phyloP scores from a whole-genome alignment of 1,140 invertebrate species.

The Drosophila dunni region DNA sequence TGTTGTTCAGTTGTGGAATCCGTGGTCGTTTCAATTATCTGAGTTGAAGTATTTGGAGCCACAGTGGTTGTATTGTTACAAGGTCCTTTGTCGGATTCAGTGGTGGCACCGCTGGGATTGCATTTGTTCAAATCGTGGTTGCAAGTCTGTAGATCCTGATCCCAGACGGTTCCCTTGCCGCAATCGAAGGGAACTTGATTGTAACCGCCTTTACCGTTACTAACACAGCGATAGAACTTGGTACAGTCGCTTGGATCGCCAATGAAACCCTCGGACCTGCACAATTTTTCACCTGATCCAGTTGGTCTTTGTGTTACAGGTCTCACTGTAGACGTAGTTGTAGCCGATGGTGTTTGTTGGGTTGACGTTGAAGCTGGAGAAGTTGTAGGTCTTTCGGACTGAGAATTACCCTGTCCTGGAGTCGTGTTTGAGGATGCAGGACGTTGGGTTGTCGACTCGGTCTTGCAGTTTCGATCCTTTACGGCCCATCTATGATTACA shows the following conservation, averaged over 20 bases:
- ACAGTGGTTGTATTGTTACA: slow-evolving; percentile 45
- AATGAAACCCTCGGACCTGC: slow-evolving; percentile 63
- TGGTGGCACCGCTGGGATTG: slow-evolving; percentile 38
- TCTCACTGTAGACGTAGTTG: neutral
- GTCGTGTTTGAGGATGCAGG: slow-evolving; percentile 15
- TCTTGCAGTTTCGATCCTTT: slow-evolving; percentile 58
- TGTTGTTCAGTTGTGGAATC: slow-evolving; percentile 20
- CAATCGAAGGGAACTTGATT: slow-evolving; percentile 87
- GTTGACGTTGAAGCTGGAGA: neutral
- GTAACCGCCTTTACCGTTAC: slow-evolving; percentile 86
- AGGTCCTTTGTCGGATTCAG: slow-evolving; percentile 52
- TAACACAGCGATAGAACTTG: slow-evolving; percentile 89
- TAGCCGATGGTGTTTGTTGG: slow-evolving; percentile 5
- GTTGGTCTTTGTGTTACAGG: slow-evolving; percentile 26
- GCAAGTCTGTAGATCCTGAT: slow-evolving; percentile 86
- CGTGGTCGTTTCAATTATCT: slow-evolving; percentile 5
- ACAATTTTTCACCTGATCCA: slow-evolving; percentile 24
- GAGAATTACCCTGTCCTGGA: neutral
- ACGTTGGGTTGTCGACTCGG: slow-evolving; percentile 21
- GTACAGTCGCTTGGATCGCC: slow-evolving; percentile 86
- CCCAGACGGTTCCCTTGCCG: slow-evolving; percentile 88
- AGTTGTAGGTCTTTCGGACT: slow-evolving; percentile 6
- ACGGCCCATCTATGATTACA: slow-evolving; percentile 87
- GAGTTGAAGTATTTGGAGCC: slow-evolving; percentile 20
- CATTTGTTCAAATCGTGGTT: slow-evolving; percentile 86